Percentiles rank a stretch among this genome's conserved stretches.
Conservation (phyloP, 2,888 invertebrate genomes). For the Cryptus viduatorius region DNA sequence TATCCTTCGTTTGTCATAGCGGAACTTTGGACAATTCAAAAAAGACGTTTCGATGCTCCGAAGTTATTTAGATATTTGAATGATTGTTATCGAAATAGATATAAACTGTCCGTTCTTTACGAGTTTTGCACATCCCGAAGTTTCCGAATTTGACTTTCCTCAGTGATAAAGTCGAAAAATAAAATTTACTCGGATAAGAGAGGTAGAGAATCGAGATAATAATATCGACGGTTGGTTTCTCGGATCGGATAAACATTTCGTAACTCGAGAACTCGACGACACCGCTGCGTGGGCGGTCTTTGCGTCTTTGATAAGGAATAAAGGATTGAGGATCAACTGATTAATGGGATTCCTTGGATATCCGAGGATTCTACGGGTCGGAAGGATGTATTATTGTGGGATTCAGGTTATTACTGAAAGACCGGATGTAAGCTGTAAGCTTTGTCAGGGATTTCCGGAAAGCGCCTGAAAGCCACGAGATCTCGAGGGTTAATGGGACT, state of each 20-base stretch:
- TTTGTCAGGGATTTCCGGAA: not conserved
- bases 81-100: not conserved
- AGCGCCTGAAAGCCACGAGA: not conserved
- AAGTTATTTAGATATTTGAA: not conserved
- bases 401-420: constrained; percentile 24
- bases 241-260: constrained; percentile 1
- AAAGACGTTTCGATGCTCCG: not conserved
- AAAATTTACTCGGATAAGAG: not conserved
- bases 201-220: not conserved
- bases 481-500: not conserved
- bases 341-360: not conserved
- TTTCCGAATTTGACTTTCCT: not conserved
- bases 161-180: not conserved
- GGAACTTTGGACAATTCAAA: not conserved
- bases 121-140: not conserved
- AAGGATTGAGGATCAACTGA: not conserved
- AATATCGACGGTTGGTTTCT: not conserved
- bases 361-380: not conserved
- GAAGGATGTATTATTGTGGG: not conserved
- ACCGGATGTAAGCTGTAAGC: not conserved
- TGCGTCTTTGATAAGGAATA: not conserved
- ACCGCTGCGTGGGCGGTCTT: not conserved
- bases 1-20: constrained; percentile 3
- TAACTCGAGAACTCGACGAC: not conserved
- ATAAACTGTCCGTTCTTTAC: not conserved